A percentile compares a stretch with the other conserved stretches of the same genome.
These are phyloP conservation scores for Enteromius trimaculatus DNA, from an alignment of 2,797 vertebrate genomes.

Conservation along the genomic window DNA sequence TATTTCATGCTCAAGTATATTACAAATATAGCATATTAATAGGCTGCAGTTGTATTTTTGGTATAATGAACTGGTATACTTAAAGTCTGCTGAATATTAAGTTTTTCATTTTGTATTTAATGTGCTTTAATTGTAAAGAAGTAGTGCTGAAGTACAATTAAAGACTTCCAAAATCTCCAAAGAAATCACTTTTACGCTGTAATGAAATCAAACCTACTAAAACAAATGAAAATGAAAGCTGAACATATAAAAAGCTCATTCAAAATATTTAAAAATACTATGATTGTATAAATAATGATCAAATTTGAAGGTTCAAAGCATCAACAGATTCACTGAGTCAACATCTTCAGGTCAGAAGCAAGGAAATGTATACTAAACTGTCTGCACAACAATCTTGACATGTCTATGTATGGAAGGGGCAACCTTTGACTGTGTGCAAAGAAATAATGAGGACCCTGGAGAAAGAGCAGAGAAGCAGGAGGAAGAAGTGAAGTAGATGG, in stretches of 20 bases:
- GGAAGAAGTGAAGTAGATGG: not conserved
- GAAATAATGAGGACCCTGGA: constrained; percentile 9
- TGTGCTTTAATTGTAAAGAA: not conserved
- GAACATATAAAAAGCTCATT: not conserved
- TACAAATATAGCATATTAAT: not conserved
- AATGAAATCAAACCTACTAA: not conserved
- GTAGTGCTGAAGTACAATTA: too few relatives aligned
- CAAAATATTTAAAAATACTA: not conserved
- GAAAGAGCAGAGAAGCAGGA: not conserved
- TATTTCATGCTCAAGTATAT: not conserved
- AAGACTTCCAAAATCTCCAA: too few relatives aligned
- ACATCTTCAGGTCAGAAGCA: not conserved
- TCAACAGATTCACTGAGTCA: not conserved
- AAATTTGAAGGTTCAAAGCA: not conserved
- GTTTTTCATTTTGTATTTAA: not conserved
- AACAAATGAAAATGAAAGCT: not conserved
- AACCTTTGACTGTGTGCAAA: not conserved
- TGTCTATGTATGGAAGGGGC: not conserved
- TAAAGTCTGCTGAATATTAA: not conserved
- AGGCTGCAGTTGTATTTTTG: not conserved
- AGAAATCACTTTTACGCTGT: too few relatives aligned
- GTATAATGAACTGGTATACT: not conserved
- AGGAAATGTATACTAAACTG: not conserved
- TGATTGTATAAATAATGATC: not conserved
- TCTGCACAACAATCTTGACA: not conserved